Evolutionary conservation across 1,140 invertebrate species (phyloP).

Genomic region (Zaprionus taronus): DNA sequence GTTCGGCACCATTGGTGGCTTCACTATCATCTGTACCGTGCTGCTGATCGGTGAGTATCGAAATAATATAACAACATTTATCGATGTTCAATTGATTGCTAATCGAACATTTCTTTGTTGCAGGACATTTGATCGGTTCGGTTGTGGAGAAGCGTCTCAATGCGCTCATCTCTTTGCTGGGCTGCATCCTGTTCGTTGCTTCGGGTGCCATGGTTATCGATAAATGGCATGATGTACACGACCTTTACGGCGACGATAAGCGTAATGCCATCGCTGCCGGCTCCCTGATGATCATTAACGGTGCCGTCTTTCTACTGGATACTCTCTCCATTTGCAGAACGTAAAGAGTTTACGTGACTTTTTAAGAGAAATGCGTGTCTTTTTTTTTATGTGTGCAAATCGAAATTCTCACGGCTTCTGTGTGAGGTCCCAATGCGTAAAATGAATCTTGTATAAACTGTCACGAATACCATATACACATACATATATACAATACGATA

Average conservation of each 20-base stretch:
- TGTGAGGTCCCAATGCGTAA: constrained; percentile 40
- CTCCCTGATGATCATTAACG: constrained; percentile 89
- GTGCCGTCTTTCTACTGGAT: constrained; percentile 89
- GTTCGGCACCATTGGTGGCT: constrained; percentile 87
- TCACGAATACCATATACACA: constrained; percentile 9
- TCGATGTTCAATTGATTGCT: neutral
- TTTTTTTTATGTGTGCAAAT: constrained; percentile 37
- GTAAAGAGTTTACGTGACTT: constrained; percentile 48
- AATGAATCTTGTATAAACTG: constrained; percentile 57
- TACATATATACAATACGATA: constrained; percentile 15
- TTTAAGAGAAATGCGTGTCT: neutral
- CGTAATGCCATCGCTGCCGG: constrained; percentile 89
- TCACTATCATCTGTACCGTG: constrained; percentile 87
- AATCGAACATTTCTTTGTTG: neutral
- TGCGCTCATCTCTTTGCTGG: constrained; percentile 85
- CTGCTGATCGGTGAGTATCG: constrained; percentile 86
- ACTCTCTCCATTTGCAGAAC: constrained; percentile 87
- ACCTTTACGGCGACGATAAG: constrained; percentile 82
- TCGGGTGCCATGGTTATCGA: constrained; percentile 88
- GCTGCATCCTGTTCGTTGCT: constrained; percentile 89
- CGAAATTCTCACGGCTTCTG: constrained; percentile 62
- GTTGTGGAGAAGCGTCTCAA: constrained; percentile 84
- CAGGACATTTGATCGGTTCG: constrained; percentile 86
- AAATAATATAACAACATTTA: neutral
- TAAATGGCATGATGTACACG: constrained; percentile 70